These are phyloP conservation scores for Equus przewalskii DNA, from an alignment of 2,113 vertebrate species.

Conservation along the genomic window DNA sequence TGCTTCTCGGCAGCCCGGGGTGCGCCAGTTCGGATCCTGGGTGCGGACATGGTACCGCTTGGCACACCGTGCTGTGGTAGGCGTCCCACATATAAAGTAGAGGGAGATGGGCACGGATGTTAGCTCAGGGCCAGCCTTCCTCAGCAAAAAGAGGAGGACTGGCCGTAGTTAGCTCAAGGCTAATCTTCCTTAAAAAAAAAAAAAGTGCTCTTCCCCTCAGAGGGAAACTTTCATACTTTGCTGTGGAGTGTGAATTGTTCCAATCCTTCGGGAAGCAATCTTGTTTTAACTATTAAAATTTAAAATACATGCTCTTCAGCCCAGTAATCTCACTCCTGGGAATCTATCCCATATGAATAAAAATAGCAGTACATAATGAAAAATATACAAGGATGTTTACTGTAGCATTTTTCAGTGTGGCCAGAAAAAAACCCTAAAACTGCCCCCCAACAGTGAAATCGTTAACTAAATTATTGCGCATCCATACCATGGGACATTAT, in stretches of 20 bases:
- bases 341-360: neutral
- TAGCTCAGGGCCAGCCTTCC: no score
- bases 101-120: no score
- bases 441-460: neutral
- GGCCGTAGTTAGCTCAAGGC: no score
- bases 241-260: constrained; percentile 6
- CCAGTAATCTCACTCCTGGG: constrained; percentile 20
- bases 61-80: no score
- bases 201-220: neutral
- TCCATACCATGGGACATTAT: neutral
- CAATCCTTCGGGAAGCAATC: constrained; percentile 57
- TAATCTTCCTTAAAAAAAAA: no score
- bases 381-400: neutral
- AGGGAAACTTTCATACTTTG: neutral
- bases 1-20: no score
- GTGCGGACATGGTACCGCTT: no score
- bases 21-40: no score
- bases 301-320: constrained; percentile 27
- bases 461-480: neutral
- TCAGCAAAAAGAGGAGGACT: no score
- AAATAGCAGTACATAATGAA: constrained; percentile 34
- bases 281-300: constrained; percentile 51
- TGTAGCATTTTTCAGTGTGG: neutral
- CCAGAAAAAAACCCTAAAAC: neutral
- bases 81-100: no score